phyloP scores from a whole-genome alignment of 2,113 vertebrate genomes.

The Tyrannus savana region DNA sequence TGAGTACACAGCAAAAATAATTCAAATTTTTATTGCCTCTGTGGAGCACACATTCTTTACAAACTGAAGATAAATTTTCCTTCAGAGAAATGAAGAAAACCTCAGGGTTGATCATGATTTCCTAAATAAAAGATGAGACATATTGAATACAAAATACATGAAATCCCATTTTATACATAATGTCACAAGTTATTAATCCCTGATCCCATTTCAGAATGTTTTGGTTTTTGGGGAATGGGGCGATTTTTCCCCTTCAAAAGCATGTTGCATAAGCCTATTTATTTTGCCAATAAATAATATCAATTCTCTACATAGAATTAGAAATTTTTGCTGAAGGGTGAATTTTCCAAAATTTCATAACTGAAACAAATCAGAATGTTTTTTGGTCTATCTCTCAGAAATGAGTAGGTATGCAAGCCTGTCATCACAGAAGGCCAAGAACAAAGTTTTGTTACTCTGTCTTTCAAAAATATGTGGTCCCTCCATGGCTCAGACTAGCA shows the following conservation, averaged over 20 bases:
- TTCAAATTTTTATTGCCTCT: not conserved
- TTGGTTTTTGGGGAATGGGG: rapidly evolving
- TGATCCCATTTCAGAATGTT: not conserved
- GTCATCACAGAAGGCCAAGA: not conserved
- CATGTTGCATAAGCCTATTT: not conserved
- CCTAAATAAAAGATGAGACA: not conserved
- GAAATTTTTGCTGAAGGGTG: not conserved
- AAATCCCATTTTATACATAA: not conserved
- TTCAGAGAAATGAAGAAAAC: not conserved
- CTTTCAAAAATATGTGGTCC: not conserved
- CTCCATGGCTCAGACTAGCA: not conserved
- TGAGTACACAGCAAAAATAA: constrained; percentile 4
- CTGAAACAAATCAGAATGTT: not conserved
- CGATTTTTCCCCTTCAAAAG: not conserved
- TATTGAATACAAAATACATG: not conserved
- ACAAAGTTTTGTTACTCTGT: not conserved
- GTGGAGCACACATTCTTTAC: not conserved
- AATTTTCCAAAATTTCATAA: not conserved
- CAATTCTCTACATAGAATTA: not conserved
- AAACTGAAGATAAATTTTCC: not conserved
- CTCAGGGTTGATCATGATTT: not conserved
- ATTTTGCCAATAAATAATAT: not conserved
- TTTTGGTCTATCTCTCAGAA: not conserved
- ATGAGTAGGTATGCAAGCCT: not conserved
- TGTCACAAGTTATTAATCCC: not conserved